These are phyloP conservation scores for Rhinoraja longicauda DNA, from an alignment of 2,797 vertebrate genomes.

Conservation along the genomic window DNA sequence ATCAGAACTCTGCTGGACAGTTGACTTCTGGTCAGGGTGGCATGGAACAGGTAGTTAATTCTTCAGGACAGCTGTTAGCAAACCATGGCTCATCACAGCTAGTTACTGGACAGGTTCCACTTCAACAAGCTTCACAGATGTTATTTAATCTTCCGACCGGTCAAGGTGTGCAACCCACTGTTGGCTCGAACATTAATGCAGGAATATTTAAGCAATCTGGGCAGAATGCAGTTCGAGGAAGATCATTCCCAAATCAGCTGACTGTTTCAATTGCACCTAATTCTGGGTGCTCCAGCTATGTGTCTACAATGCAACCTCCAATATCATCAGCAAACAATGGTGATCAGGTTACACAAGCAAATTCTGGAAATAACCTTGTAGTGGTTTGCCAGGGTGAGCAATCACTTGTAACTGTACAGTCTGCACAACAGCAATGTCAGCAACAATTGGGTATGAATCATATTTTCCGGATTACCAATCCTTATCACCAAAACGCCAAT, in stretches of 20 bases:
- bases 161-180: constrained; percentile 62
- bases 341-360: constrained; percentile 1
- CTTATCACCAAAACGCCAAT: constrained; percentile 28
- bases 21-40: constrained; percentile 73
- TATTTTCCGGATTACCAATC: constrained; percentile 30
- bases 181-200: constrained; percentile 55
- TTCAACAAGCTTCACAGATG: constrained; percentile 60
- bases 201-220: constrained; percentile 56
- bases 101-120: constrained; percentile 67
- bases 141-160: constrained; percentile 76
- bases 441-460: constrained; percentile 36
- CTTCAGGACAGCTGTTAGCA: constrained; percentile 77
- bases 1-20: constrained; percentile 80
- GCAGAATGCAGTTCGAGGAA: constrained; percentile 55
- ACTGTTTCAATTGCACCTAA: constrained; percentile 72
- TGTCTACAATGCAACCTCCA: constrained; percentile 57
- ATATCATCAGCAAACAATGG: constrained; percentile 46
- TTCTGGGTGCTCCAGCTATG: constrained; percentile 53
- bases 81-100: constrained; percentile 76
- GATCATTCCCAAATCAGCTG: constrained; percentile 65
- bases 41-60: constrained; percentile 60
- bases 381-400: constrained; percentile 34
- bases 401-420: constrained; percentile 26
- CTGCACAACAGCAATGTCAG: constrained; percentile 35
- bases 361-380: constrained; percentile 24